phyloP scores from a whole-genome alignment of 2,113 vertebrate genomes.

The Collichthys lucidus region DNA sequence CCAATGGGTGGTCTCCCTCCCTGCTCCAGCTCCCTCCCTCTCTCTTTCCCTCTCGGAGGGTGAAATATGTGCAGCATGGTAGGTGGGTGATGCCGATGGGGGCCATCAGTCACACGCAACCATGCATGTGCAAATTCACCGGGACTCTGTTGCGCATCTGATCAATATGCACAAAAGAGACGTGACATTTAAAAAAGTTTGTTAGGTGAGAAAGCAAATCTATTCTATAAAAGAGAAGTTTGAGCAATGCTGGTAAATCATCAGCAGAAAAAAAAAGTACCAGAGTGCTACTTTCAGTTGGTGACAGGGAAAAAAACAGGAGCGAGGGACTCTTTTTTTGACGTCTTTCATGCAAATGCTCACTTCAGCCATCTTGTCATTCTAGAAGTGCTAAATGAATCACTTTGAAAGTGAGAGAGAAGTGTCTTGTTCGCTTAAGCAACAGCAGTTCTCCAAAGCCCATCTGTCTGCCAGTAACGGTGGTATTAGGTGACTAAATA shows the following conservation, averaged over 20 bases:
- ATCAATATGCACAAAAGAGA: neutral
- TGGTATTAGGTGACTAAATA: constrained; percentile 78
- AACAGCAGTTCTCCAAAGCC: constrained; percentile 76
- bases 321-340: constrained; percentile 44
- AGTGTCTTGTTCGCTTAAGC: constrained; percentile 67
- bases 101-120: constrained; percentile 49
- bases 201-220: constrained; percentile 55
- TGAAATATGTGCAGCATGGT: constrained; percentile 32
- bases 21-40: neutral
- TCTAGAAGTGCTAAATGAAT: constrained; percentile 72
- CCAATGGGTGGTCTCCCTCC: constrained; percentile 81
- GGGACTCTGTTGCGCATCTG: neutral
- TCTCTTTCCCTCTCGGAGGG: constrained; percentile 4
- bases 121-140: constrained; percentile 31
- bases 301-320: neutral
- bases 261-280: constrained; percentile 49
- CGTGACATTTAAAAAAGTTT: neutral
- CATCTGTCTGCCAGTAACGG: constrained; percentile 77
- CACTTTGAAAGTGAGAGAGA: constrained; percentile 73
- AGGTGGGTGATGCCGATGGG: constrained; percentile 27
- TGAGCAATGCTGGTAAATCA: constrained; percentile 48
- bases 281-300: constrained; percentile 51
- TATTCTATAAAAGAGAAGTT: constrained; percentile 59
- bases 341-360: constrained; percentile 65
- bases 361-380: constrained; percentile 58